Percentiles rank a stretch among this genome's conserved stretches.
Conservation (phyloP, 2,888 invertebrate genomes). For the Cheiracanthium punctorium region DNA sequence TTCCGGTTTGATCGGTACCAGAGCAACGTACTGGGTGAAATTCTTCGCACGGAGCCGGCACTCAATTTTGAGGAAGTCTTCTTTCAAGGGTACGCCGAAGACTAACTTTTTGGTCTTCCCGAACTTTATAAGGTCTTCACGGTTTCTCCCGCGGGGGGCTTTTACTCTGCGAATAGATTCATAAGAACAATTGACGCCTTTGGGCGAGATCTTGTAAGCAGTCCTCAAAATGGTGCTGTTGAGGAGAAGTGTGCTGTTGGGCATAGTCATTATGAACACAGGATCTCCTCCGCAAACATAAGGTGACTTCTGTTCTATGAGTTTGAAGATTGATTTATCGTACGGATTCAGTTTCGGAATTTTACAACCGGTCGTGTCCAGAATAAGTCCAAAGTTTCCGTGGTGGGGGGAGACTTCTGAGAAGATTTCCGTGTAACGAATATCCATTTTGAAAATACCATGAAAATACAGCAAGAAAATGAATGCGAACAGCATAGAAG, state of each 20-base stretch:
- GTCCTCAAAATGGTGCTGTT: slow-evolving; percentile 29
- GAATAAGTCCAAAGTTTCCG: slow-evolving; percentile 10
- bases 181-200: slow-evolving; percentile 37
- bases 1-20: slow-evolving; percentile 36
- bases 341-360: slow-evolving; percentile 67
- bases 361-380: slow-evolving; percentile 68
- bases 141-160: background rate
- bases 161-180: slow-evolving; percentile 2
- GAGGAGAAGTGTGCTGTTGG: slow-evolving; percentile 41
- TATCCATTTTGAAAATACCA: too few species aligned
- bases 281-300: slow-evolving; percentile 43
- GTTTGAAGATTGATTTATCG: slow-evolving; percentile 45
- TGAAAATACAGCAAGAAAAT: too few species aligned
- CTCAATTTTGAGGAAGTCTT: slow-evolving; percentile 54
- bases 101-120: slow-evolving; percentile 30
- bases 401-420: too few species aligned
- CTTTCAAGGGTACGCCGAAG: slow-evolving; percentile 47
- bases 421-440: too few species aligned
- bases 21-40: slow-evolving; percentile 56
- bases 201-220: slow-evolving; percentile 21
- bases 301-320: slow-evolving; percentile 21
- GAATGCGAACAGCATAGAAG: too few species aligned
- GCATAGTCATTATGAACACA: slow-evolving; percentile 31
- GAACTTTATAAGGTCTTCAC: slow-evolving; percentile 38
- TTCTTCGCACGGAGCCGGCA: slow-evolving; percentile 10